Base-by-base conservation (phyloP, 2,797 vertebrate species). In the Chromobotia macracanthus region DNA sequence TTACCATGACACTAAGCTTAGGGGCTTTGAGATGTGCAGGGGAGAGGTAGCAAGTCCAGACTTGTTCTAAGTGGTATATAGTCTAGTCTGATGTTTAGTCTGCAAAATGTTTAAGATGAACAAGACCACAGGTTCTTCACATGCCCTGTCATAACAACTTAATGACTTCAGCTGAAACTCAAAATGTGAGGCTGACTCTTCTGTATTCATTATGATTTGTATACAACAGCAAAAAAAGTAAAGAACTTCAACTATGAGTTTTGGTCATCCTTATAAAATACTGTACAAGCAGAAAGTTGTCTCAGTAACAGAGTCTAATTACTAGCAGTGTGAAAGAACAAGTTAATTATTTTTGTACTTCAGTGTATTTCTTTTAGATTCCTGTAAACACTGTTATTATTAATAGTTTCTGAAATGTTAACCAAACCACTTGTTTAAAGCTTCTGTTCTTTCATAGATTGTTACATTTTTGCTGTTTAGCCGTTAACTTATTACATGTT, bases 51-150 rank as follows among this genome's bases (percentile, higher is more conserved):
- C 89, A 89, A 68, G 89, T 61, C 87, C 2, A 48, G 86, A 53
- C 89, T 86, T 88, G 90, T 89, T 82, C 88, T 83, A 82, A 78
- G 73, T 3, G 50, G 0, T 56, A 51, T 84, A 80, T 84, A 81
- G 86, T 55, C 3, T 86, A 76, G 85, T 88, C 80, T 84, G 80
- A 86, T 82, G 77, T 84, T 82, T 72, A 72, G 63, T 19, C 63
- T 69, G 80, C 55, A 25, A 72, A 76, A 70, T 68, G 21, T 70
- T 79, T 81, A 53, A 64, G 48, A 31, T 51, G 21, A 77, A 67
- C 21, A 48, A 70, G 56, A 28, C 48, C 76, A 64, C 53, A 53
- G 74, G 53, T 75, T 55, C 51, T 77, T 71, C 16, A 53, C 28
- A 58, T 50, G 44, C 60, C 35, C 5, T 75, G 72, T 75, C 53